phyloP scores from a whole-genome alignment of 2,888 invertebrate species.

The Nomada fucata region DNA sequence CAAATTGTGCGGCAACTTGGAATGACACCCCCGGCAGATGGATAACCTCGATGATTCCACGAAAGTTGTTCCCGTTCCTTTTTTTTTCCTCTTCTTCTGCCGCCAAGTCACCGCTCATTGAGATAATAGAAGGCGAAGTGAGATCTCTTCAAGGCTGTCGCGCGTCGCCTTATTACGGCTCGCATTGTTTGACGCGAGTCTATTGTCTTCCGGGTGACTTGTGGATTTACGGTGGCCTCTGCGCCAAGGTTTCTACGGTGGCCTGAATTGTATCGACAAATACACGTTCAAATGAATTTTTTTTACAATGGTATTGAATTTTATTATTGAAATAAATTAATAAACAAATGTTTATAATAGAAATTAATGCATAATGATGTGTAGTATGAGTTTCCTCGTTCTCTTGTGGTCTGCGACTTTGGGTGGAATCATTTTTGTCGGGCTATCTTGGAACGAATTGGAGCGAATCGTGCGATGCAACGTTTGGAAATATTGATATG shows the following conservation, averaged over 20 bases:
- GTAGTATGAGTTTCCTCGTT: too few species aligned
- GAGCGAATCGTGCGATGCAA: too few species aligned
- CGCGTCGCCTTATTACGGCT: neutral
- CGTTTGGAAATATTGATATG: too few species aligned
- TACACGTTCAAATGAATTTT: neutral
- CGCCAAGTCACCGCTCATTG: neutral
- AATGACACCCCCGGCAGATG: conserved; percentile 6
- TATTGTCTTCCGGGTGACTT: neutral
- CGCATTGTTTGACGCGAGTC: neutral
- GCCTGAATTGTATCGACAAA: neutral
- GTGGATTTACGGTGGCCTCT: neutral
- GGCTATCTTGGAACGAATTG: too few species aligned
- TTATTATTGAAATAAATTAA: too few species aligned
- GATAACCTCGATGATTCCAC: neutral
- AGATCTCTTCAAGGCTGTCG: neutral
- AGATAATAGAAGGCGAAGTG: neutral
- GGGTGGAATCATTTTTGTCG: too few species aligned
- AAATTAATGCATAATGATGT: too few species aligned
- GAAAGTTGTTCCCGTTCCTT: neutral
- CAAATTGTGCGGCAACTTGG: conserved; percentile 10
- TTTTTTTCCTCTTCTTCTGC: too few species aligned
- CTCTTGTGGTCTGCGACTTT: too few species aligned
- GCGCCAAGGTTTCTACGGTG: neutral
- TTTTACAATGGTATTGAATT: too few species aligned
- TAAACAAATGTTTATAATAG: too few species aligned